Base-by-base conservation (phyloP, 2,888 invertebrate genomes). In the Brachypterus glaber region DNA sequence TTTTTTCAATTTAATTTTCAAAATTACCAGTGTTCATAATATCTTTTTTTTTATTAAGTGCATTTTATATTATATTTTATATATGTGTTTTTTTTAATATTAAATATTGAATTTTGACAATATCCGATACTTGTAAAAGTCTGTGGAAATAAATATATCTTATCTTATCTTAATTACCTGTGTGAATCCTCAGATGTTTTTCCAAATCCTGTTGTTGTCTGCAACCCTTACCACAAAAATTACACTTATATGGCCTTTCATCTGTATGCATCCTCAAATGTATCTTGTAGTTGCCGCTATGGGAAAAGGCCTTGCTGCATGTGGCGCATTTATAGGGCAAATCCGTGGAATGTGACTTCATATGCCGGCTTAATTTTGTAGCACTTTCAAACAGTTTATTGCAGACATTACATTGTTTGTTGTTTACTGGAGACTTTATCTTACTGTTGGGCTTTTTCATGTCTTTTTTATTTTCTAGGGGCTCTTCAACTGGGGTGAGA, bases 161-260 rank as follows among this genome's bases (percentile, higher is more conserved):
- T n/a, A n/a, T n/a, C n/a, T n/a, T n/a, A n/a, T n/a, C n/a, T n/a
- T n/a, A n/a, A n/a, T n/a, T 44, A 61, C 69, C 69, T 35, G 67
- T 68, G 51, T 70, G 70, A 8, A 66, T 65, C 39, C 67, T 52
- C 59, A 65, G 61, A 47, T 70, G 70, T 41, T 68, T 68, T 21
- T 68, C 66, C 32, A 69, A 54, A 52, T 68, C 68, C 38, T 67
- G 67, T 7, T 66, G 63, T 43, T 68, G 68, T 16, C 66, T 49
- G 50, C 67, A 68, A 4, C 63, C 63, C 46, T 66, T 69, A 41
- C 58, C 55, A 47, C 70, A 70, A 11, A 67, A 59, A 2, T 59
- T 54, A 50, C 70, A 70, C 17, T 58, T 53, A 48, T 63, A 68
- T 3, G 68, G 68, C 40, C 64, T 55, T 43, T 67, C 66, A 35